Evolutionary conservation across 2,113 vertebrate species (phyloP), one percentile per base, ranked within the genome.

Genomic region (Psittacara wagleri): DNA sequence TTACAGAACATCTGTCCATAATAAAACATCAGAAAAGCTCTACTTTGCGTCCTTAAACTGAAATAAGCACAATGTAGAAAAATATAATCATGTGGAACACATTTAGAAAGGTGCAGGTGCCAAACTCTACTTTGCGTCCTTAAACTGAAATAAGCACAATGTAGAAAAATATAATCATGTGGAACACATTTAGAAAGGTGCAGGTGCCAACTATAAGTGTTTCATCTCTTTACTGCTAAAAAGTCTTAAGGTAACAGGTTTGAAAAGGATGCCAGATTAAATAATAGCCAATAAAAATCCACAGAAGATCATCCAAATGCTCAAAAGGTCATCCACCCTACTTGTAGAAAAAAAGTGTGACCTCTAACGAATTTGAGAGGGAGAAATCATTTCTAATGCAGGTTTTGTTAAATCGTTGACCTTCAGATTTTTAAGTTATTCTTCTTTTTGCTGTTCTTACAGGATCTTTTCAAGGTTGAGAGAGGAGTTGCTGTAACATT

Each of bases 1-100:
- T 96, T 97, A 96, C 86, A 61, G 52, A 97, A 96, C 93, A 97
- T 82, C 88, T 97, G 92, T 89, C 87, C 92, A 62, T 89, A 96
- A 91, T 97, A 96, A 96, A 96, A 94, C 73, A 93, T 95, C 68
- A 95, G 86, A 94, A 95, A 97, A 96, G 67, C 87, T 88, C 69
- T 61, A 83, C 69, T 97, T 95, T 95, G 76, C 64, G 62, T 92
- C 90, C 84, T 96, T 81, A 95, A 97, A 95, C 90, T 88, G 92
- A 97, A 97, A 92, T 95, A 90, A 97, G 79, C 79, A 84, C 4
- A 7, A 46, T 8, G 4, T 17, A 84, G 62, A 90, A 94, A 97
- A 93, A 74, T 68, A 83, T n/a, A 70, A 10, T 63, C 64, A 76
- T 8, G 35, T 64, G n/a, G 55, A 70, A 80, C 59, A 78, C 19